phyloP scores from a whole-genome alignment of 2,113 vertebrate genomes.

The Colaptes auratus region DNA sequence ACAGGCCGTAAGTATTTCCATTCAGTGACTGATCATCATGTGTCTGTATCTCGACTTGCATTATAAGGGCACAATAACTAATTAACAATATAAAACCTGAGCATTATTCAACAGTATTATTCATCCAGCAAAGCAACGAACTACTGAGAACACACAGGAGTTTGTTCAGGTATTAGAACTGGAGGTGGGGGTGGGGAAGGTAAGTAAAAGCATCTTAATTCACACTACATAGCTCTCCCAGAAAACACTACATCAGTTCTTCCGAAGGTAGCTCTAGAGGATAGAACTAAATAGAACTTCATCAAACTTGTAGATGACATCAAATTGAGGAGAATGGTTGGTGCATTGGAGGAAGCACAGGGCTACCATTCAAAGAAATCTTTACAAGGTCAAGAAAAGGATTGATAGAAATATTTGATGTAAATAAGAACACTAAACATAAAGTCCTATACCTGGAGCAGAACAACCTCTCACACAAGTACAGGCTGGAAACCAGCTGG shows the following conservation, averaged over 20 bases:
- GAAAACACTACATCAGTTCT: background rate
- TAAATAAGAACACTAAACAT: background rate
- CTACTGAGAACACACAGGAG: background rate
- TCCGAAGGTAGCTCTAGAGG: background rate
- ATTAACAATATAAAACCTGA: background rate
- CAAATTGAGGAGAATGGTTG: background rate
- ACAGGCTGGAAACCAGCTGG: background rate
- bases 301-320: background rate
- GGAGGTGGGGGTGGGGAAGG: background rate
- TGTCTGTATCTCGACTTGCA: background rate
- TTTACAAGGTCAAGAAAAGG: background rate
- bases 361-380: background rate
- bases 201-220: background rate
- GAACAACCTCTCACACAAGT: background rate
- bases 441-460: background rate
- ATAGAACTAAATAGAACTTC: background rate
- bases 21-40: background rate
- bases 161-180: background rate
- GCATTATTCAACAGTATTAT: background rate
- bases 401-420: background rate
- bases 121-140: slow-evolving; percentile 31
- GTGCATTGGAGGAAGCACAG: background rate
- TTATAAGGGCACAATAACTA: background rate
- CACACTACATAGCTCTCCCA: background rate
- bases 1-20: background rate